Base-by-base conservation (phyloP, 53 echinoderm and acorn worm species). In the Echinarachnius parma region DNA sequence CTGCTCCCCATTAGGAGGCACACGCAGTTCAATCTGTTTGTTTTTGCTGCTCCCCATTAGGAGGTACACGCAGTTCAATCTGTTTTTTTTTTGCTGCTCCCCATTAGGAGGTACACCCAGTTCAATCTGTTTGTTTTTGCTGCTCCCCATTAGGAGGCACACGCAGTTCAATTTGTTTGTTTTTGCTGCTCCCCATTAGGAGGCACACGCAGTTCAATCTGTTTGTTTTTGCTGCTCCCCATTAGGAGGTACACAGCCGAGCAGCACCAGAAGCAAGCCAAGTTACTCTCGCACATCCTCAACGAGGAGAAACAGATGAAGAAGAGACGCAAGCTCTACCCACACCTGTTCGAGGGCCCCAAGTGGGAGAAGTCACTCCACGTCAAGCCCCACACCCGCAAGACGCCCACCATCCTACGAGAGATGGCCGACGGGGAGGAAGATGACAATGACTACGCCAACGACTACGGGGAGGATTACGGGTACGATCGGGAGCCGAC, bases 291-390 rank as follows among this genome's bases (percentile, higher is more conserved):
- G 0, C 68, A 72, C 57, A 84, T 98, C 53, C 78, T 98, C 22
- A 62, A 80, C 21, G 98, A 98, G 47, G 98, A 98, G 32, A 76
- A 74, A 36, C 91, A 98, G 72, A 92, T 98, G 88, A 91, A 87
- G 68, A 98, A 88, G 75, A 60, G 91, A 8, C 90, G 82, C 54
- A 78, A 75, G 46, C 83, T 91, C 81, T 98, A 98, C 53, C 98
- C 98, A 0, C 98, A 98, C 31, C 77, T 92, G 18, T 91, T 82
- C 64, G 75, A 84, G 0, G 84, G 90, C 35, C 78, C 77, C 18
- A 87, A 90, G 69, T 48, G 85, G 20, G 91, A 91, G 52, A 84
- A 85, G 37, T 58, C 81, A 18, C 60, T 82, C 39, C 60, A 62
- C 0, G 87, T 92, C 22, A 84, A 78, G 13, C 46, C 83, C 16